These are phyloP conservation scores for Lophotriccus pileatus DNA, from an alignment of 2,797 vertebrate species.

Conservation along the genomic window DNA sequence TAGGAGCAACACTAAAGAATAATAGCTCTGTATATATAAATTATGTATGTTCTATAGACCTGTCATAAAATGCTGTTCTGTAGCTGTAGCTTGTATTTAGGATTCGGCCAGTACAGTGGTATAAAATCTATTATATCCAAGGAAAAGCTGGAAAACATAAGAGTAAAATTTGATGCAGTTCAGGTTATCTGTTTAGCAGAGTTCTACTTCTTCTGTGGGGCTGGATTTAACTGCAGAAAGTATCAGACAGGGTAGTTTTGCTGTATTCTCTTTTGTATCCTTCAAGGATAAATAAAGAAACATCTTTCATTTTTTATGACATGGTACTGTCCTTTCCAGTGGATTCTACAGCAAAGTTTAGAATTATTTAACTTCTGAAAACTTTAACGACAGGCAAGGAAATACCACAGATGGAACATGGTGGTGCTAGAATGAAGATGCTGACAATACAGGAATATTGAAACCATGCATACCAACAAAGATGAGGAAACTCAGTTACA, in stretches of 20 bases:
- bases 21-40: background rate
- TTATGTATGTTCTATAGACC: background rate
- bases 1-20: background rate
- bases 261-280: background rate
- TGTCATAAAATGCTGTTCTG: background rate
- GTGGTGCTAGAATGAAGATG: background rate
- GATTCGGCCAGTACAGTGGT: background rate
- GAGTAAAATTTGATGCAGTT: background rate
- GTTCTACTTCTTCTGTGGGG: background rate
- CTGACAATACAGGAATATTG: background rate
- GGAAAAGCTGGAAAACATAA: background rate
- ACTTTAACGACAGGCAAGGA: fast-evolving
- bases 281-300: background rate
- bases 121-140: background rate
- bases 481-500: background rate
- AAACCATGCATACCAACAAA: background rate
- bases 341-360: background rate
- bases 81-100: background rate
- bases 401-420: background rate
- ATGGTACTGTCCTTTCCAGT: background rate
- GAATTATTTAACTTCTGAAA: background rate
- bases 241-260: background rate
- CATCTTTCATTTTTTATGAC: background rate
- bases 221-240: background rate
- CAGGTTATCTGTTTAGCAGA: background rate